phyloP scores from a whole-genome alignment of 2,888 invertebrate genomes.

The Caenorhabditis imperialis region DNA sequence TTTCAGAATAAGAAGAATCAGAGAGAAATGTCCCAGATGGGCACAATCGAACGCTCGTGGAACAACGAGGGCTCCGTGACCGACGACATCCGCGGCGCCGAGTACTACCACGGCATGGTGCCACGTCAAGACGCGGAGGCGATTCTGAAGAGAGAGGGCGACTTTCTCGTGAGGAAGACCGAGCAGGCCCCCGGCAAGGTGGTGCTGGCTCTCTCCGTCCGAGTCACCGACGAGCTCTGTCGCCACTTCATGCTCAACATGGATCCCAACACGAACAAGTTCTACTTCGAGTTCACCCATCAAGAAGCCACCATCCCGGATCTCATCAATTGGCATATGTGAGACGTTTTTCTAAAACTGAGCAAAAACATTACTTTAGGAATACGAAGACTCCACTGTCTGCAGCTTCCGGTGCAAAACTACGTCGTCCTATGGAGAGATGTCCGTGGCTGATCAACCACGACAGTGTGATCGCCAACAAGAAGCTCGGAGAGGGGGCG shows the following conservation, averaged over 20 bases:
- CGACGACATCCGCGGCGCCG: slow-evolving; percentile 68
- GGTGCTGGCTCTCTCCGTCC: slow-evolving; percentile 64
- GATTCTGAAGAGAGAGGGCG: slow-evolving; percentile 68
- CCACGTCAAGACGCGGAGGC: slow-evolving; percentile 68
- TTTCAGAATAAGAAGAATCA: slow-evolving; percentile 46
- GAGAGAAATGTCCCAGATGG: slow-evolving; percentile 48
- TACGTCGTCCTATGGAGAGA: slow-evolving; percentile 62
- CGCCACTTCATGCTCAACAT: slow-evolving; percentile 69
- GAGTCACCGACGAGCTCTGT: slow-evolving; percentile 51
- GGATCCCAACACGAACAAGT: slow-evolving; percentile 44
- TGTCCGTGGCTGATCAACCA: slow-evolving; percentile 71
- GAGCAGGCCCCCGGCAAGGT: slow-evolving; percentile 66
- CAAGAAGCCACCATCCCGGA: slow-evolving; percentile 64
- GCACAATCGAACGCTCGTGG: slow-evolving; percentile 38
- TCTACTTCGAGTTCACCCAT: slow-evolving; percentile 55
- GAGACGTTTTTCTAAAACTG: slow-evolving; percentile 1
- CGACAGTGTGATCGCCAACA: slow-evolving; percentile 63
- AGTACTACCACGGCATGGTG: slow-evolving; percentile 73
- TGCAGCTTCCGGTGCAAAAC: slow-evolving; percentile 51
- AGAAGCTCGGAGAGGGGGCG: slow-evolving; percentile 71
- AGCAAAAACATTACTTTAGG: slow-evolving; percentile 34
- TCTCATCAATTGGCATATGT: slow-evolving; percentile 68
- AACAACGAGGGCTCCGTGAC: slow-evolving; percentile 61
- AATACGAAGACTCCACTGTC: slow-evolving; percentile 62
- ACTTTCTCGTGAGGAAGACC: slow-evolving; percentile 70